These are phyloP conservation scores for Panulirus ornatus DNA, from an alignment of 1,140 invertebrate species.

Conservation along the genomic window DNA sequence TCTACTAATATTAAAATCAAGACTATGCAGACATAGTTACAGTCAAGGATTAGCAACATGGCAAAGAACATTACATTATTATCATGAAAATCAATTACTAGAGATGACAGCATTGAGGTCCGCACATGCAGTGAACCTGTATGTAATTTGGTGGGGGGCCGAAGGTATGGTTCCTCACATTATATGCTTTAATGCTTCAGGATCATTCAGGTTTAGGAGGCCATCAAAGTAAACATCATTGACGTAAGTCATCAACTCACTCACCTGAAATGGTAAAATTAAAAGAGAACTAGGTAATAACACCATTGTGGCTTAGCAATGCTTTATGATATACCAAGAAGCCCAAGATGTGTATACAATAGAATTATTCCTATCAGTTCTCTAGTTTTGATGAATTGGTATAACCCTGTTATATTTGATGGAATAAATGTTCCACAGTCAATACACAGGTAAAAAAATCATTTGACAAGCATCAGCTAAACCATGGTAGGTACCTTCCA, in stretches of 20 bases:
- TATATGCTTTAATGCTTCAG: conserved; percentile 67
- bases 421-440: not conserved
- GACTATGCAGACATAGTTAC: no score
- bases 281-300: no score
- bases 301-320: not conserved
- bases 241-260: conserved; percentile 78
- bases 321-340: not conserved
- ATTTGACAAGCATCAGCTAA: no score
- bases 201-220: conserved; percentile 76
- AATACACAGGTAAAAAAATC: not conserved
- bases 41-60: no score
- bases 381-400: no score
- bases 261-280: conserved; percentile 76
- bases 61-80: no score
- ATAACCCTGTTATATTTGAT: no score
- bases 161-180: conserved; percentile 1
- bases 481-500: no score
- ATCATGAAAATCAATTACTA: not conserved
- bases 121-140: not conserved
- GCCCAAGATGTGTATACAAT: not conserved
- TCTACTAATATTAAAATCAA: no score
- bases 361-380: no score
- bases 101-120: not conserved
- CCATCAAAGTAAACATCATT: conserved; percentile 79
- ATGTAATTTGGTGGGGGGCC: not conserved